Evolutionary conservation across 2,113 vertebrate species (phyloP).

Genomic region (Anarrhichthys ocellatus): DNA sequence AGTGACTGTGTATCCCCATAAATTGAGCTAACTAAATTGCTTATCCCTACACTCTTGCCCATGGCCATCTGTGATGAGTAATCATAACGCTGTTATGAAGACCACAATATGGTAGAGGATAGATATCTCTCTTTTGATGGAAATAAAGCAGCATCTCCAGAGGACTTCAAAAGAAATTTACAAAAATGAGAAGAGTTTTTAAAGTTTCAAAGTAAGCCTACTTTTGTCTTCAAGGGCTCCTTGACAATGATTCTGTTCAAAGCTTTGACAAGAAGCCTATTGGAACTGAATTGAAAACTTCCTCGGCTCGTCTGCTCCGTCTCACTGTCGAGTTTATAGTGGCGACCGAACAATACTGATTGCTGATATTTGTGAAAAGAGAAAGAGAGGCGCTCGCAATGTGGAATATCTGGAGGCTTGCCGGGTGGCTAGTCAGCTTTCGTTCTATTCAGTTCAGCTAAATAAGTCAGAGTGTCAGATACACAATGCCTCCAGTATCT

Average conservation of each 20-base stretch:
- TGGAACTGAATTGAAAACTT: conserved; percentile 53
- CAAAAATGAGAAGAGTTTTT: conserved; percentile 61
- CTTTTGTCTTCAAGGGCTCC: conserved; percentile 54
- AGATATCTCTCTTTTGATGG: conserved; percentile 57
- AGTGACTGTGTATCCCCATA: conserved; percentile 51
- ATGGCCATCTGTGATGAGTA: conserved; percentile 70
- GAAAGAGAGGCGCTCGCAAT: conserved; percentile 37
- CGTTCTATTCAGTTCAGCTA: conserved; percentile 58
- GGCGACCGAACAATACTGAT: conserved; percentile 37
- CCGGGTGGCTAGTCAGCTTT: conserved; percentile 74
- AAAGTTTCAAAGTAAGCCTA: conserved; percentile 47
- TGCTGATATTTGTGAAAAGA: conserved; percentile 58
- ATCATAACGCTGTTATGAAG: conserved; percentile 58
- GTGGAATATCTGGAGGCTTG: conserved; percentile 59
- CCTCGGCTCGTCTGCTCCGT: conserved; percentile 19
- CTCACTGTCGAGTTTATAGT: conserved; percentile 27
- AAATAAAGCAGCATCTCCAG: conserved; percentile 62
- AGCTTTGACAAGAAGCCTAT: conserved; percentile 39
- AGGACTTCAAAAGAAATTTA: conserved; percentile 18
- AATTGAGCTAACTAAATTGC: conserved; percentile 65
- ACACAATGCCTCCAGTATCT: conserved; percentile 74
- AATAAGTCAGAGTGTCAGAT: conserved; percentile 65
- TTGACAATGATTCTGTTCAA: conserved; percentile 34
- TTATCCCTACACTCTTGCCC: conserved; percentile 62
- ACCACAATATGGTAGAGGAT: conserved; percentile 49